Percentiles rank a stretch among this genome's conserved stretches.
Conservation (phyloP, 1,140 invertebrate species). For the Sycobia sp. region DNA sequence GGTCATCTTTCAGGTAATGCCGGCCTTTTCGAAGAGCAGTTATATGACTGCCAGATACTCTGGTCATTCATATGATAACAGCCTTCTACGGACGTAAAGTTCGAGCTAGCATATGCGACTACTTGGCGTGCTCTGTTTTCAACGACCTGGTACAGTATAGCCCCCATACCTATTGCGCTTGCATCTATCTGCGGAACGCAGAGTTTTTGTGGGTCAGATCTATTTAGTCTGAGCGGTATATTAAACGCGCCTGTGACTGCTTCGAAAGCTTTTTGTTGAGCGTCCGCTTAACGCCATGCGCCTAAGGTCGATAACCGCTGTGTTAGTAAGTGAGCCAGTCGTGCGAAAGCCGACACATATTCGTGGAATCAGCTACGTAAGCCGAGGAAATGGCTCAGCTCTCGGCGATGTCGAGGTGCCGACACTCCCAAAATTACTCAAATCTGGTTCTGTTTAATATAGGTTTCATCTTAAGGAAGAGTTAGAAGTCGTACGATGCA, state of each 20-base stretch:
- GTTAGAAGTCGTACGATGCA: no score
- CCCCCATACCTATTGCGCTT: conserved; percentile 33
- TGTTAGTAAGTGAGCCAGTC: background rate
- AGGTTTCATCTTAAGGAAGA: no score
- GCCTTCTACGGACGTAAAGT: conserved; percentile 19
- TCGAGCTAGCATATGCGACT: conserved; percentile 32
- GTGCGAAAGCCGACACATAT: conserved; percentile 26
- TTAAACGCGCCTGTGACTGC: background rate
- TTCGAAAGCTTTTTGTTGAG: background rate
- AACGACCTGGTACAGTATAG: conserved; percentile 30
- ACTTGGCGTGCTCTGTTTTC: background rate
- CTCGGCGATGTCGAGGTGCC: conserved; percentile 16
- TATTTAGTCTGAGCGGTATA: background rate
- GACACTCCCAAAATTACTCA: no score
- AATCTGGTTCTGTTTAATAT: no score
- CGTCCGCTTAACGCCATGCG: background rate
- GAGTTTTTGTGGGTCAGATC: background rate
- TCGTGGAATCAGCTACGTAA: conserved; percentile 30
- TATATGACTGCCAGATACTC: conserved; percentile 41
- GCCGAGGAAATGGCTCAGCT: conserved; percentile 25
- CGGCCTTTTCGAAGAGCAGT: conserved; percentile 40
- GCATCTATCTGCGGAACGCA: conserved; percentile 35
- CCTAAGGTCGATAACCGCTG: background rate
- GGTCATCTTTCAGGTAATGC: background rate
- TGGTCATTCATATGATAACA: conserved; percentile 38